Conservation (phyloP, 2,113 vertebrate genomes). For the Eulemur macaco region DNA sequence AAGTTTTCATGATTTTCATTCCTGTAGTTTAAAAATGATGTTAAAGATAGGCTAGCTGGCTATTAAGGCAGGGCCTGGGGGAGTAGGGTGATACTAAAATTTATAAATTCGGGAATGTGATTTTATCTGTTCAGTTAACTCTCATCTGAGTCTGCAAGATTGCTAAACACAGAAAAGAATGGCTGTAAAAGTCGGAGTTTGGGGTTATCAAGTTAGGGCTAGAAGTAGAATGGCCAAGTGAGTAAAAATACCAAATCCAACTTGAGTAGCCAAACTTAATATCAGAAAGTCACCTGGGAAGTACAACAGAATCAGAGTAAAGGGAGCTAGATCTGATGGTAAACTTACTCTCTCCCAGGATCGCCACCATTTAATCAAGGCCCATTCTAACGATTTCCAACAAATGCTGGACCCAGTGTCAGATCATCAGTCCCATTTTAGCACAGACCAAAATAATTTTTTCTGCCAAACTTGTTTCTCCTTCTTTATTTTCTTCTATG, state of each 20-base stretch:
- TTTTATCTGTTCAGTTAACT: background rate
- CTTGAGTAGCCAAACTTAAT: background rate
- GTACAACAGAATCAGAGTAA: background rate
- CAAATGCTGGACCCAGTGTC: background rate
- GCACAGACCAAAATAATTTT: background rate
- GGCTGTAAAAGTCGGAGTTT: background rate
- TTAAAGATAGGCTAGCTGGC: background rate
- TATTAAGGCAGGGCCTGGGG: background rate
- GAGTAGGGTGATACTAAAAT: background rate
- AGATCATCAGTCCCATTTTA: background rate
- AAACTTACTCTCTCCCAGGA: background rate
- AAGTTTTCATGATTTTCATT: background rate
- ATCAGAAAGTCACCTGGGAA: background rate
- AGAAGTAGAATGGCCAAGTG: background rate
- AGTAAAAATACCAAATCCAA: background rate
- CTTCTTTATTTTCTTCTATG: background rate
- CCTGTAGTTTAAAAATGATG: background rate
- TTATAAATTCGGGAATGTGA: background rate
- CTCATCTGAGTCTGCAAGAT: background rate
- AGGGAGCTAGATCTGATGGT: background rate
- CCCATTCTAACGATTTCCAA: background rate
- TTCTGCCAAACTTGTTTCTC: background rate
- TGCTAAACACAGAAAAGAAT: conserved; percentile 7
- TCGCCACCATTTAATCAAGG: background rate
- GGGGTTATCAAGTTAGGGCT: background rate